Evolutionary conservation across 2,113 vertebrate species (phyloP), one percentile per base, ranked within the genome.

Genomic region (Smithornis capensis): DNA sequence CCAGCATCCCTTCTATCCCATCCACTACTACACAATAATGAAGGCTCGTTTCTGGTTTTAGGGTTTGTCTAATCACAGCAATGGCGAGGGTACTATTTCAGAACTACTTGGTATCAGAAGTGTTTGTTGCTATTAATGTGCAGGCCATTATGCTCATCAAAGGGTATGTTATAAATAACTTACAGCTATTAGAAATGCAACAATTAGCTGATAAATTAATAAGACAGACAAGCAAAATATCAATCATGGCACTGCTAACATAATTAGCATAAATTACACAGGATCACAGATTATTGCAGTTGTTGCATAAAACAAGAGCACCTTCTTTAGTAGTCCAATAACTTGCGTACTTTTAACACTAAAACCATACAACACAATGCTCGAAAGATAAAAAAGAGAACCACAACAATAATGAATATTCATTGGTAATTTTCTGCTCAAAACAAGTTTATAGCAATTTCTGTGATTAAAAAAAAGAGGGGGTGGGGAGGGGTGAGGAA

Each of bases 171-270:
- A 94, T 74, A 94, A 97, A 95, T 62, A 96, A 65, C 73, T 94
- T 81, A 79, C 44, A 87, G 78, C 71, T 67, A 87, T 93, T 94
- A 89, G 79, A 93, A 97, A 96, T 87, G 67, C 77, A 96, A 94
- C 77, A 94, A 91, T 95, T 90, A 96, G 68, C 59, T 90, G 69
- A 90, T 92, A 91, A 95, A 96, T 90, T 96, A 94, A 78, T 83
- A 94, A 94, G 79, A 77, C 63, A 95, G 84, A 79, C 44, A 95
- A 95, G 70, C 33, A 94, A 96, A 95, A 91, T 91, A 96, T 89
- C 85, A 92, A 92, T 92, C 93, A 95, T 21, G 23, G 50, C n/a
- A 67, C 71, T 69, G 52, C 79, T 96, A 93, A 90, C 16, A 49
- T 47, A 87, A 94, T 92, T 84, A 89, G 35, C 87, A 94, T 92